Percentiles rank a stretch among this genome's conserved stretches.
phyloP scores from a whole-genome alignment of 2,113 vertebrate genomes.

The Climacteris rufus region DNA sequence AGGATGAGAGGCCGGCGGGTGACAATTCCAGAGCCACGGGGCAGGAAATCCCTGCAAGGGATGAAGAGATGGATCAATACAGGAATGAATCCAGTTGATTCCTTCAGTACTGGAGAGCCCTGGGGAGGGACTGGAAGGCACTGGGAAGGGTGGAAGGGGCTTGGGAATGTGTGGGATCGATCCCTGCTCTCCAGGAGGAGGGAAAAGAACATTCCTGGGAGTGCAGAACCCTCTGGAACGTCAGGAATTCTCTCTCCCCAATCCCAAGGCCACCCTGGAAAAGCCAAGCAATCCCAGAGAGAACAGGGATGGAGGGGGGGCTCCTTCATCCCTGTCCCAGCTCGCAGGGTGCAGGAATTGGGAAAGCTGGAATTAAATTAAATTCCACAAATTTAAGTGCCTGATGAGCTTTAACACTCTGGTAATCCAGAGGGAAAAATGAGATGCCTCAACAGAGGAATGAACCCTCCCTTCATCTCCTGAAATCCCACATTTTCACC shows the following conservation, averaged over 20 bases:
- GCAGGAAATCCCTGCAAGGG: slow-evolving; percentile 89
- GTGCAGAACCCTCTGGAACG: accelerated
- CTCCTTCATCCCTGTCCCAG: too few relatives aligned
- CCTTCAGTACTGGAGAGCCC: accelerated
- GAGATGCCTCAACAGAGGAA: too few relatives aligned
- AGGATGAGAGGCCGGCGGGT: slow-evolving; percentile 93
- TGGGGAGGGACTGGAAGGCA: neutral
- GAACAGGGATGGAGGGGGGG: too few relatives aligned
- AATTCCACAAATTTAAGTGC: neutral
- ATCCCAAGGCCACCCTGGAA: too few relatives aligned
- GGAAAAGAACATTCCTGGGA: too few relatives aligned
- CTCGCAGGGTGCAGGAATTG: neutral
- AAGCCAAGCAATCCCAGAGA: too few relatives aligned
- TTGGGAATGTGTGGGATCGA: neutral
- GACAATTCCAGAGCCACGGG: slow-evolving; percentile 93
- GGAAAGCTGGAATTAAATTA: neutral
- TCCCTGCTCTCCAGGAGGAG: neutral
- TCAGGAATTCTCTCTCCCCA: neutral
- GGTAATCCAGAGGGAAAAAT: neutral
- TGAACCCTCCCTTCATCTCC: neutral
- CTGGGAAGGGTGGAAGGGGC: neutral
- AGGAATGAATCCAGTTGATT: accelerated
- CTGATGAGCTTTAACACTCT: neutral
- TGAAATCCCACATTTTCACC: neutral
- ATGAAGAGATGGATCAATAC: neutral